These are phyloP conservation scores for Spinus olivaceus DNA, from an alignment of 2,797 vertebrate species.

Conservation along the genomic window DNA sequence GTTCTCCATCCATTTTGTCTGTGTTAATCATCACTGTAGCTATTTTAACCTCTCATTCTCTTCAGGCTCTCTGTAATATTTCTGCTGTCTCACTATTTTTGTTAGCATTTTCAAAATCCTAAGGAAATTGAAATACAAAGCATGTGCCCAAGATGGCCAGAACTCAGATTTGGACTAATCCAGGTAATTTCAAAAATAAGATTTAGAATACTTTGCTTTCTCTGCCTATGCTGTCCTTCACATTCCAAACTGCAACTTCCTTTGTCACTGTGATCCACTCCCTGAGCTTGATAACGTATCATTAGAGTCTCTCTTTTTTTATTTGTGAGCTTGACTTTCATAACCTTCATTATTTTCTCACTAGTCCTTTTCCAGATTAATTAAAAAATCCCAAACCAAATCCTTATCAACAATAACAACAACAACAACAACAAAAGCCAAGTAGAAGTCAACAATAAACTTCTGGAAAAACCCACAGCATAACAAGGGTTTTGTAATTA, in stretches of 20 bases:
- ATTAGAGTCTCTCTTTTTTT: neutral
- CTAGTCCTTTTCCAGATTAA: neutral
- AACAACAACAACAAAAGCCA: neutral
- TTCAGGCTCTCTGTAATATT: neutral
- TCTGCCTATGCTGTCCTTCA: neutral
- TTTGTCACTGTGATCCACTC: neutral
- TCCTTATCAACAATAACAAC: neutral
- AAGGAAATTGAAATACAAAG: neutral
- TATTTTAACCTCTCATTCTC: neutral
- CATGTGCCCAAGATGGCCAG: neutral
- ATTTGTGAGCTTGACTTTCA: neutral
- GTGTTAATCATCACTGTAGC: neutral
- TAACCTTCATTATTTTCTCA: neutral
- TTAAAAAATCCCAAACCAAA: neutral
- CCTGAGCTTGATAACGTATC: neutral
- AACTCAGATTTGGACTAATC: neutral
- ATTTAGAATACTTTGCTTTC: neutral
- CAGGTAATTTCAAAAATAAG: neutral
- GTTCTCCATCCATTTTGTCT: neutral
- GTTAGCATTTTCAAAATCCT: neutral
- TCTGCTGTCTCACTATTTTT: neutral
- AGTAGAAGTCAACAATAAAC: neutral
- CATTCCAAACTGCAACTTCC: neutral
- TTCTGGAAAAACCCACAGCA: neutral
- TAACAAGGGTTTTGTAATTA: neutral